Base-by-base conservation (phyloP, 2,797 vertebrate genomes). In the Alectoris magna region DNA sequence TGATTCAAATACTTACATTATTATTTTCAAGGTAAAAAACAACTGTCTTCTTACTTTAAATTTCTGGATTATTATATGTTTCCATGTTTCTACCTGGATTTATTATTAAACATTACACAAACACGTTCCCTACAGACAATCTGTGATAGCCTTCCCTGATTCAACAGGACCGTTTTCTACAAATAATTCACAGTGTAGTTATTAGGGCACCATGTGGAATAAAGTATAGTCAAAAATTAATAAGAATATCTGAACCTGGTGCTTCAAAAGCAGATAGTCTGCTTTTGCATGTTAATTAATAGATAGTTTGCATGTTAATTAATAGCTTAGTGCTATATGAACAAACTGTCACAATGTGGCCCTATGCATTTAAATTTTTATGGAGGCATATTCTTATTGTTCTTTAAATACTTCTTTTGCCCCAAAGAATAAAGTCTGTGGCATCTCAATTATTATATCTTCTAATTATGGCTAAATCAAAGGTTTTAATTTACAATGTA, bases 381-480 rank as follows among this genome's bases (percentile, higher is more conserved):
- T 60, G 70, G 43, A 44, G 26, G 36, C 11, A 78, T 53, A 80
- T 69, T 90, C 51, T 74, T 69, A 63, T 31, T 24, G 3, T 90
- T 92, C 63, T 87, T 87, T 80, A 80, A 87, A 77, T 71, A 22
- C 1, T 13, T 36, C 27, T 60, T 34, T 18, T 19, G 3, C 1
- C 31, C 4, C 5, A 82, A 85, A 67, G 69, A 79, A 91, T 51
- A 39, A 76, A 87, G 43, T 38, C 46, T 80, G 11, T 63, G 49
- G 24, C 82, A 69, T 83, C 84, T 96, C 0, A 0, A 83, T 87
- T 92, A 68, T 41, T 87, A 0, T 84, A 63, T 67, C 84, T 80
- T 8, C 27, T 95, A 91, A 84, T 91, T 76, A 81, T 14, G 44
- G 72, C 26, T 75, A 94, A 89, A 93, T 72, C 80, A 81, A 94